Percentiles rank a stretch among this genome's conserved stretches.
These are phyloP conservation scores for Odontothrips loti DNA, from an alignment of 2,888 invertebrate genomes.

Conservation along the genomic window DNA sequence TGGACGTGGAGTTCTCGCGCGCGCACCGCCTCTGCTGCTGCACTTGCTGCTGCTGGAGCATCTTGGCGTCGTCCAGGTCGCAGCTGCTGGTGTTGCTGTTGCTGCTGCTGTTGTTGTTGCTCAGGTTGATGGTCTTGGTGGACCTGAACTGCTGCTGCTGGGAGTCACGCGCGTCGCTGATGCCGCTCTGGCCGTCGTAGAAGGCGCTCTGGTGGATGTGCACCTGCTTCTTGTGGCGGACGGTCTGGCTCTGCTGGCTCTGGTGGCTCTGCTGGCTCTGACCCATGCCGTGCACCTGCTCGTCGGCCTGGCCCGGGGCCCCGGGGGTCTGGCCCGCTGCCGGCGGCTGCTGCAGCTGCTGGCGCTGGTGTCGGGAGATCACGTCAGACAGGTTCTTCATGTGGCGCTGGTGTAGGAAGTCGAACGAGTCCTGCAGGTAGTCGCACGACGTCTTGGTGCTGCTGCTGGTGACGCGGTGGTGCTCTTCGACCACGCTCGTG, in stretches of 20 bases:
- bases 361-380: constrained; percentile 1
- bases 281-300: background rate
- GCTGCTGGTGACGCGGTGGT: constrained; percentile 16
- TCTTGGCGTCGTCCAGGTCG: constrained; percentile 21
- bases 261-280: constrained; percentile 7
- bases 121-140: constrained; percentile 20
- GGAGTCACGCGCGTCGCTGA: background rate
- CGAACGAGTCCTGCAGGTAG: constrained; percentile 25
- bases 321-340: background rate
- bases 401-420: constrained; percentile 15
- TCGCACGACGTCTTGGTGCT: background rate
- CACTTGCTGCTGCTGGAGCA: background rate
- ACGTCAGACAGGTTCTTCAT: constrained; percentile 5
- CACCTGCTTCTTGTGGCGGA: constrained; percentile 20
- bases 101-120: constrained; percentile 12
- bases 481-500: background rate
- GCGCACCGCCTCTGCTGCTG: background rate
- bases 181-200: constrained; percentile 10
- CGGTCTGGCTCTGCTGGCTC: background rate
- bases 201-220: constrained; percentile 24
- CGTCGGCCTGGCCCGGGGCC: too few species aligned
- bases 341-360: constrained; percentile 1
- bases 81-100: constrained; percentile 1
- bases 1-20: constrained; percentile 17
- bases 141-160: constrained; percentile 18